Percentiles rank a stretch among this genome's conserved stretches.
phyloP scores from a whole-genome alignment of 2,888 invertebrate genomes.

The Drosophila multiciliata region DNA sequence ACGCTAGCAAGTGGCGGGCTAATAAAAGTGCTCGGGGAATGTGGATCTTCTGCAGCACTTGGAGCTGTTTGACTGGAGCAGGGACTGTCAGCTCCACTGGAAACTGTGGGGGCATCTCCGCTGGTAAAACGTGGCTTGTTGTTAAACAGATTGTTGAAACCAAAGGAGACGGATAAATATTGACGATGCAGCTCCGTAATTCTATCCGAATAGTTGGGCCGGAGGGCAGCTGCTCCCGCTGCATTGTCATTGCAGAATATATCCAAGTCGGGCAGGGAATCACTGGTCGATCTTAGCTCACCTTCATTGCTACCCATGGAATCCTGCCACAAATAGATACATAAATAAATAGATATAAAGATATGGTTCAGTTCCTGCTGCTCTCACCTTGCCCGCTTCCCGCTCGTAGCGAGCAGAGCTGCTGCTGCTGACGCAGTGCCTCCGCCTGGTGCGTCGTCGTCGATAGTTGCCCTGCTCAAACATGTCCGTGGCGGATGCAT shows the following conservation, averaged over 20 bases:
- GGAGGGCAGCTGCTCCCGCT: constrained; percentile 26
- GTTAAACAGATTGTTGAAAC: constrained; percentile 83
- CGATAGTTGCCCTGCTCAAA: constrained; percentile 95
- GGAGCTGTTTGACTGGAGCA: constrained; percentile 47
- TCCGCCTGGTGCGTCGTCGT: constrained; percentile 88
- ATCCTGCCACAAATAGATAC: constrained; percentile 37
- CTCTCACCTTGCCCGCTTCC: constrained; percentile 64
- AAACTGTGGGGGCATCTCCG: constrained; percentile 12
- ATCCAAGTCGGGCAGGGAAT: constrained; percentile 64
- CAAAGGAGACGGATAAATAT: constrained; percentile 83
- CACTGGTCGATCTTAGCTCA: constrained; percentile 51
- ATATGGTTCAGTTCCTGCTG: background rate
- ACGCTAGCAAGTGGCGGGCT: constrained; percentile 53
- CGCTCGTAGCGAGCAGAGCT: constrained; percentile 55
- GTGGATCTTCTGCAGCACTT: constrained; percentile 58
- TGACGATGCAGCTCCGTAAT: constrained; percentile 84
- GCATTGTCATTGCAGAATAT: constrained; percentile 59
- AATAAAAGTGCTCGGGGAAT: constrained; percentile 80
- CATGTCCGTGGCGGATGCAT: constrained; percentile 92
- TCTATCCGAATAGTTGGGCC: constrained; percentile 83
- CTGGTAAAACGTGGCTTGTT: constrained; percentile 40
- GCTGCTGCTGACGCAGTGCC: constrained; percentile 80
- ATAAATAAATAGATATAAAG: background rate
- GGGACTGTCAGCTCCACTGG: constrained; percentile 46
- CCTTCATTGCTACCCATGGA: constrained; percentile 56